Percentiles rank a stretch among this genome's conserved stretches.
phyloP scores from a whole-genome alignment of 2,113 vertebrate genomes.

The Leucopternis melanops region DNA sequence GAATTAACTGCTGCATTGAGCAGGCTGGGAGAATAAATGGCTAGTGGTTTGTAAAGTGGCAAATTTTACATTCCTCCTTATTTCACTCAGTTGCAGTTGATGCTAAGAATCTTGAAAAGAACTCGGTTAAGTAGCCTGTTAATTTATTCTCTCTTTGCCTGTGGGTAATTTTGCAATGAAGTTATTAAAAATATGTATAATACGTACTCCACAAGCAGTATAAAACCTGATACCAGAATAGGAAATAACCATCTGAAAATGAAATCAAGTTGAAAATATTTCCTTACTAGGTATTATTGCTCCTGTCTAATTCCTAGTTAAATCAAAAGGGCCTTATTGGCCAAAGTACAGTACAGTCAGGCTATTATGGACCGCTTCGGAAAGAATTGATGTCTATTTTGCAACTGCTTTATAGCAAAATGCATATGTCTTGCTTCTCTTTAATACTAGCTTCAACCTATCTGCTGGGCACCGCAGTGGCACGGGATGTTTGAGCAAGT shows the following conservation, averaged over 20 bases:
- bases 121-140: conserved; percentile 15
- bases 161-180: conserved; percentile 4
- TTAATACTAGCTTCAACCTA: not conserved
- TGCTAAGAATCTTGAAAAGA: conserved; percentile 7
- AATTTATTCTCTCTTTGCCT: not conserved
- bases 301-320: not conserved
- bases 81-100: not conserved
- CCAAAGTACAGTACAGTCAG: not conserved
- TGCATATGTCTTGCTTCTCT: not conserved
- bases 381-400: not conserved
- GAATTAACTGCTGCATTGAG: not conserved
- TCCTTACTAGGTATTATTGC: not conserved
- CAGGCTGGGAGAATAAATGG: not conserved
- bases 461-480: not conserved
- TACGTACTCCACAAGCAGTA: not conserved
- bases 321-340: not conserved
- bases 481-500: not conserved
- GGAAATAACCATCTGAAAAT: not conserved
- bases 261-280: not conserved
- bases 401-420: not conserved
- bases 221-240: not conserved
- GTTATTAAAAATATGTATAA: not conserved
- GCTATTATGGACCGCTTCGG: not conserved
- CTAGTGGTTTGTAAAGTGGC: not conserved
- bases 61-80: not conserved